Conservation (phyloP, 2,797 vertebrate species). For the Sciurus carolinensis region DNA sequence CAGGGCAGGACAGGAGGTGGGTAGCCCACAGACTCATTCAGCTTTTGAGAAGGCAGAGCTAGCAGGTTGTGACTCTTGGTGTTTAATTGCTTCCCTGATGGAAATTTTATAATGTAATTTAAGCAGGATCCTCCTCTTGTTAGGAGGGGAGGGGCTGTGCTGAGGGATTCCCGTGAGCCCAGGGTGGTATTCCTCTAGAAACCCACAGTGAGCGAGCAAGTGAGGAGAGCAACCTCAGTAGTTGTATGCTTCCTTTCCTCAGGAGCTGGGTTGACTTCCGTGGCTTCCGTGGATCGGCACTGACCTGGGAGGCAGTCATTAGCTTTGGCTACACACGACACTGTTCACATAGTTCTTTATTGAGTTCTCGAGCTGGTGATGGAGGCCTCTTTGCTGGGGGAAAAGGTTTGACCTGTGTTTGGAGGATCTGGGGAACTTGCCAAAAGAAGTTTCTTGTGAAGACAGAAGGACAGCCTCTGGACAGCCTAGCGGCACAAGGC, state of each 20-base stretch:
- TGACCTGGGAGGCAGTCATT: neutral
- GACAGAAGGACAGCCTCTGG: neutral
- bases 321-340: neutral
- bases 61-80: neutral
- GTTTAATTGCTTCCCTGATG: neutral
- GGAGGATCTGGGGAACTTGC: neutral
- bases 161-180: neutral
- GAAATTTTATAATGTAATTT: neutral
- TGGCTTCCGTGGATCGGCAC: neutral
- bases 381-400: neutral
- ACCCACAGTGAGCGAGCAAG: neutral
- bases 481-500: neutral
- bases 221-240: neutral
- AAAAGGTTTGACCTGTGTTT: neutral
- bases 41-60: neutral
- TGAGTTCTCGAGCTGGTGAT: neutral
- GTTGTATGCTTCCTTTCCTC: neutral
- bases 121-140: neutral
- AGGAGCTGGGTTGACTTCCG: neutral
- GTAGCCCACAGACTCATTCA: neutral
- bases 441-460: accelerated
- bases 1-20: no score
- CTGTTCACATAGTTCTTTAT: neutral
- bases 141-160: accelerated
- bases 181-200: accelerated